phyloP scores from a whole-genome alignment of 2,888 invertebrate genomes.

The Andrena minutula region DNA sequence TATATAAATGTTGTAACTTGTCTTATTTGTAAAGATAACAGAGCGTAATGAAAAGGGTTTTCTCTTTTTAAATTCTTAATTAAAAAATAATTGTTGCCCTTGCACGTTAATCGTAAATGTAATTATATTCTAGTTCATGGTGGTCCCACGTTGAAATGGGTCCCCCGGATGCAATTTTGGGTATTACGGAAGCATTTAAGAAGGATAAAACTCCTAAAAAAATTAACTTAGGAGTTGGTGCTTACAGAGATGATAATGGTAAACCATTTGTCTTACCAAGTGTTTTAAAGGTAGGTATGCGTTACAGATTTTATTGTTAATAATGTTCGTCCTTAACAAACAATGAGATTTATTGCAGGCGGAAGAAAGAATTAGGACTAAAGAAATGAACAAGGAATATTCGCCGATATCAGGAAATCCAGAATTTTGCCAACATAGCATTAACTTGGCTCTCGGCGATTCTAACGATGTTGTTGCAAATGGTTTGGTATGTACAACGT shows the following conservation, averaged over 20 bases:
- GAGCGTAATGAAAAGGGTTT: not conserved
- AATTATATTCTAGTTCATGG: conserved; percentile 89
- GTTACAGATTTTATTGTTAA: conserved; percentile 1
- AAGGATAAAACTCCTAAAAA: conserved; percentile 96
- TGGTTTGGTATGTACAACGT: conserved; percentile 89
- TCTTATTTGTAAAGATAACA: not conserved
- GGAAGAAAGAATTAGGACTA: conserved; percentile 90
- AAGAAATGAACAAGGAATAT: conserved; percentile 96
- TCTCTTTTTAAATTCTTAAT: not conserved
- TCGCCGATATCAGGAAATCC: conserved; percentile 95
- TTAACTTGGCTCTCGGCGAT: conserved; percentile 95
- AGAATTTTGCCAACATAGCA: conserved; percentile 94
- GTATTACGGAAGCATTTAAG: conserved; percentile 98
- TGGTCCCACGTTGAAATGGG: conserved; percentile 97
- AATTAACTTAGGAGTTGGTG: conserved; percentile 98
- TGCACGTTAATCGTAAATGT: not conserved
- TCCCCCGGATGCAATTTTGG: conserved; percentile 99
- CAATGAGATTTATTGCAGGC: conserved; percentile 87
- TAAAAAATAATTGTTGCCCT: not conserved
- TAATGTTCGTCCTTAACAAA: not conserved
- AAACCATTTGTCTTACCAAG: conserved; percentile 97
- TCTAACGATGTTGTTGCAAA: conserved; percentile 89
- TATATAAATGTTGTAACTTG: not conserved
- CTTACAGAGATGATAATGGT: conserved; percentile 98
- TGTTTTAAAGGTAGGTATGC: conserved; percentile 88